Evolutionary conservation across 2,113 vertebrate genomes (phyloP).

Genomic region (Clarias batrachus): DNA sequence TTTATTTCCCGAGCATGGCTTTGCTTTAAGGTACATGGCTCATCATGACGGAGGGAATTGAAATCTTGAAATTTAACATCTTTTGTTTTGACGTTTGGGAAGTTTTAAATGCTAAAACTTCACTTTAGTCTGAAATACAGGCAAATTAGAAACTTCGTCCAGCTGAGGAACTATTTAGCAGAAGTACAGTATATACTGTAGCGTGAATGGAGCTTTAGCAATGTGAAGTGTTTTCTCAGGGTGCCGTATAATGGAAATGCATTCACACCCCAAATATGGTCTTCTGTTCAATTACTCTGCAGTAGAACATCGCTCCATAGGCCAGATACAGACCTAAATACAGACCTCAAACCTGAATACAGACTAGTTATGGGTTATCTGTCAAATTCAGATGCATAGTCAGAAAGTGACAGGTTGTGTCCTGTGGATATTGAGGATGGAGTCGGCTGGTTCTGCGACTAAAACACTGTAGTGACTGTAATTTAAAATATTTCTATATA

Average conservation of each 20-base stretch:
- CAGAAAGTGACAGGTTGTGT: no score
- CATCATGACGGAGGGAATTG: neutral
- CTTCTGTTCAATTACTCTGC: neutral
- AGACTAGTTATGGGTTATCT: no score
- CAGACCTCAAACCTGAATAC: no score
- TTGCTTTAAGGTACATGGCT: neutral
- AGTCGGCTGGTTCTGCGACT: no score
- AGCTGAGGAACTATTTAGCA: neutral
- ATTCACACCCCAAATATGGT: neutral
- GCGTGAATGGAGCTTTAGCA: neutral
- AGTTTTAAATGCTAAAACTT: neutral
- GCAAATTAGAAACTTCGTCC: neutral
- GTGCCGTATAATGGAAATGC: neutral
- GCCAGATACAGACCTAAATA: no score
- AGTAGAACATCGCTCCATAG: neutral
- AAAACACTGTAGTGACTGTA: no score
- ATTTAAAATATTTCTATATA: no score
- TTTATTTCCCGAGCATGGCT: neutral
- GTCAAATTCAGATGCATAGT: no score
- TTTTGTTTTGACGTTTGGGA: neutral
- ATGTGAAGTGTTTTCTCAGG: neutral
- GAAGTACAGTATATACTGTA: neutral
- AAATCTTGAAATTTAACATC: neutral
- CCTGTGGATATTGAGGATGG: no score
- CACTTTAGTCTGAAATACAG: neutral